Conservation (phyloP, 2,113 vertebrate genomes). For the Fukomys damarensis region DNA sequence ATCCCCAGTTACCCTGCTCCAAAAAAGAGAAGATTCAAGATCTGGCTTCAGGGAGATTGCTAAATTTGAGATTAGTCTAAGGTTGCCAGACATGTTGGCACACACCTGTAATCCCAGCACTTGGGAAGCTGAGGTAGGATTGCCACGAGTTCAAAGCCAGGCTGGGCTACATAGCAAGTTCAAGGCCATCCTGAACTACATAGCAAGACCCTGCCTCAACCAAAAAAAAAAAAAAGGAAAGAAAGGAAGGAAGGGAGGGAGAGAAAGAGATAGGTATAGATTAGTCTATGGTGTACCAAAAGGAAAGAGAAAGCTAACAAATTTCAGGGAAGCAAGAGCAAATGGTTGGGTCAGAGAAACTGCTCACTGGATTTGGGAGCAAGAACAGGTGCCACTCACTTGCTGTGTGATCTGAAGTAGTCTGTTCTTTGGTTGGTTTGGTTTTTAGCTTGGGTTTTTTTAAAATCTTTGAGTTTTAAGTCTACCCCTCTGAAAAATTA, state of each 20-base stretch:
- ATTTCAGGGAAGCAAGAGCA: not conserved
- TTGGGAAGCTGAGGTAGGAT: not conserved
- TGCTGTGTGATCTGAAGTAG: not conserved
- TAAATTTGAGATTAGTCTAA: not conserved
- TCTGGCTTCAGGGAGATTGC: not conserved
- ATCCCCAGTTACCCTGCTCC: too few species aligned
- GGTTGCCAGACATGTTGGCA: not conserved
- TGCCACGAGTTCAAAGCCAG: not conserved
- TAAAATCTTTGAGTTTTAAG: conserved; percentile 17
- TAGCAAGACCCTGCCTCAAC: not conserved
- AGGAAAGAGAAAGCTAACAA: conserved; percentile 1
- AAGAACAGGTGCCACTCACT: not conserved
- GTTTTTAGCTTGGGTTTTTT: not conserved
- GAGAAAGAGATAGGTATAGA: not conserved
- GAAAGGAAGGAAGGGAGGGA: too few species aligned
- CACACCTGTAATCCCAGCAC: not conserved
- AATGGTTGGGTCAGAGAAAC: not conserved
- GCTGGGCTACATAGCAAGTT: not conserved
- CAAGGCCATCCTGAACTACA: not conserved
- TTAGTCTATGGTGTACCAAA: not conserved
- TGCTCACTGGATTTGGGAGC: not conserved
- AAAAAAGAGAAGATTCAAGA: not conserved
- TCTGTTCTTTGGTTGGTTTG: not conserved
- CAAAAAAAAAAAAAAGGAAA: not conserved
- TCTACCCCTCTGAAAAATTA: conserved; percentile 42